Conservation (phyloP, 2,113 vertebrate species). For the Zosterops pallidus region DNA sequence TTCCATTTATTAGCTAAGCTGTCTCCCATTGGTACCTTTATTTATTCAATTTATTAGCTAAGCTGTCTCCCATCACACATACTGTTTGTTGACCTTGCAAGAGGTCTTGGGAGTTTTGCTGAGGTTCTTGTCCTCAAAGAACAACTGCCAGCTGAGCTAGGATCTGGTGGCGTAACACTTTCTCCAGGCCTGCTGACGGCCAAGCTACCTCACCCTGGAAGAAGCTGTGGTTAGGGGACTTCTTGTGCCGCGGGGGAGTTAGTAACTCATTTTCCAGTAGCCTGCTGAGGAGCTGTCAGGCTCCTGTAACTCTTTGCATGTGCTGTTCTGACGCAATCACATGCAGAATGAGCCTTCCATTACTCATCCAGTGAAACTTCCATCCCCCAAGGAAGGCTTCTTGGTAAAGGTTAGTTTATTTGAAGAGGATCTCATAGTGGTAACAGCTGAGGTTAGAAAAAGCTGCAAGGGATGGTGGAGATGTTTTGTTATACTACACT, state of each 20-base stretch:
- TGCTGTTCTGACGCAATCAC: background rate
- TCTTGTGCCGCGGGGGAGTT: background rate
- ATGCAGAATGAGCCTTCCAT: background rate
- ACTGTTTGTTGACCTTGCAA: background rate
- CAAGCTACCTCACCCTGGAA: conserved; percentile 40
- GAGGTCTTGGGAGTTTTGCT: background rate
- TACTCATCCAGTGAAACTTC: conserved; percentile 32
- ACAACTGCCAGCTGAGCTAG: background rate
- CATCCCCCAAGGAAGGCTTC: background rate
- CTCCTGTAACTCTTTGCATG: conserved; percentile 21
- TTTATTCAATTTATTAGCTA: background rate
- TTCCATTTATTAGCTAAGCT: background rate
- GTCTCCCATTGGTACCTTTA: background rate
- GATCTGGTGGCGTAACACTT: background rate
- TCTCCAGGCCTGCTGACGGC: background rate
- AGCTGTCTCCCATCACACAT: background rate
- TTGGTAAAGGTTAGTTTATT: conserved; percentile 28
- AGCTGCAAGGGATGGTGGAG: background rate
- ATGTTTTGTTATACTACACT: background rate
- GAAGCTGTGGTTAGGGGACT: conserved; percentile 24
- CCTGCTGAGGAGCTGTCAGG: conserved; percentile 40
- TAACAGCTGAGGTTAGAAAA: conserved; percentile 3
- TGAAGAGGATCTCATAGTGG: background rate
- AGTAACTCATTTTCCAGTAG: conserved; percentile 55
- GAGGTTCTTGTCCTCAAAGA: background rate